phyloP scores from a whole-genome alignment of 2,888 invertebrate genomes.

The Erpobdella octoculata region DNA sequence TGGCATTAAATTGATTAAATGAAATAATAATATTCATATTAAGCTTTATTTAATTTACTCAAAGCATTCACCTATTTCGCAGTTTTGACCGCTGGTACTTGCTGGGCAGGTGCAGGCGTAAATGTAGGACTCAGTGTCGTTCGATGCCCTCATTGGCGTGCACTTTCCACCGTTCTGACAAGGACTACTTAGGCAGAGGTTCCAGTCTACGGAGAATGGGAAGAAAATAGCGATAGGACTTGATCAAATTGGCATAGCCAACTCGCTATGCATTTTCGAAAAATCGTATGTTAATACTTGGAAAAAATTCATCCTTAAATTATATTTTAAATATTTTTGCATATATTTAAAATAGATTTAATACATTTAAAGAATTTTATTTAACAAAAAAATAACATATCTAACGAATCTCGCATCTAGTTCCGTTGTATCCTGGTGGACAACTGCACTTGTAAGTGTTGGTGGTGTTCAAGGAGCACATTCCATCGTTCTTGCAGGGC shows the following conservation, averaged over 20 bases:
- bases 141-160: background rate
- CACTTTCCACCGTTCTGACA: conserved; percentile 31
- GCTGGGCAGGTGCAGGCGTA: conserved; percentile 26
- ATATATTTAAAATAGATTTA: too few relatives aligned
- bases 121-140: background rate
- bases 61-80: conserved; percentile 33
- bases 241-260: background rate
- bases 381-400: background rate
- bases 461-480: background rate
- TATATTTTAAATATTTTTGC: too few relatives aligned
- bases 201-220: background rate
- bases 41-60: too few relatives aligned
- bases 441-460: conserved; percentile 29
- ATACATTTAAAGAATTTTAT: background rate
- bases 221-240: background rate
- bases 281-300: too few relatives aligned
- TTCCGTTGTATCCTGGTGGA: conserved; percentile 31
- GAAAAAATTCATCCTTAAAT: too few relatives aligned
- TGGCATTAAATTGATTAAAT: too few relatives aligned
- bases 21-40: too few relatives aligned
- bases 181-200: conserved; percentile 24
- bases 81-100: conserved; percentile 18
- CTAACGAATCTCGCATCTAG: conserved; percentile 29
- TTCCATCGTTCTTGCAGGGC: conserved; percentile 31
- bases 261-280: background rate